phyloP scores from a whole-genome alignment of 2,888 invertebrate genomes.

The Netelia virgata region DNA sequence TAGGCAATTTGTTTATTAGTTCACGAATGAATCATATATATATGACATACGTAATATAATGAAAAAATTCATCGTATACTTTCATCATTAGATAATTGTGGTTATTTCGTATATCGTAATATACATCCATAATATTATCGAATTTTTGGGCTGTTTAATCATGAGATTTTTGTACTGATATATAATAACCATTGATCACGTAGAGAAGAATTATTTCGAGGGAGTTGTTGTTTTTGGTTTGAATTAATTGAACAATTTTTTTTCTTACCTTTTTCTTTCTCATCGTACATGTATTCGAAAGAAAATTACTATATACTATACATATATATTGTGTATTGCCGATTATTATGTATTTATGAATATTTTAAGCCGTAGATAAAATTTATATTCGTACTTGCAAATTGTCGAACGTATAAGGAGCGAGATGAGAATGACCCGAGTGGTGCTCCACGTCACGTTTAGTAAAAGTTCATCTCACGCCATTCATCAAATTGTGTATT shows the following conservation, averaged over 20 bases:
- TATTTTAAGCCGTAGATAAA: slow-evolving; percentile 59
- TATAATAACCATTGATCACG: slow-evolving; percentile 46
- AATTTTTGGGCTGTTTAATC: slow-evolving; percentile 62
- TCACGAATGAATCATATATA: slow-evolving; percentile 59
- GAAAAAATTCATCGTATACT: slow-evolving; percentile 59
- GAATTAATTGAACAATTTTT: slow-evolving; percentile 16
- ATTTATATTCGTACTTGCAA: slow-evolving; percentile 39
- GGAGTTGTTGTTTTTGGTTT: slow-evolving; percentile 42
- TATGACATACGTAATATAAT: slow-evolving; percentile 44
- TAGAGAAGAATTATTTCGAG: slow-evolving; percentile 59
- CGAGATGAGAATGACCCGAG: slow-evolving; percentile 35
- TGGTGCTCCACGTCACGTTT: slow-evolving; percentile 23
- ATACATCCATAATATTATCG: slow-evolving; percentile 44
- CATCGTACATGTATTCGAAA: slow-evolving; percentile 45
- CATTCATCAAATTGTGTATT: slow-evolving; percentile 17
- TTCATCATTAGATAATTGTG: slow-evolving; percentile 66
- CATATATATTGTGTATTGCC: slow-evolving; percentile 53
- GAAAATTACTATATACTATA: slow-evolving; percentile 44
- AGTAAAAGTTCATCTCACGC: slow-evolving; percentile 3
- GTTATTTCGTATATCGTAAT: slow-evolving; percentile 61
- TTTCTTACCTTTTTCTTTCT: slow-evolving; percentile 15
- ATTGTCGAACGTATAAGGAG: slow-evolving; percentile 18
- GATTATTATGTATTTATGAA: slow-evolving; percentile 54
- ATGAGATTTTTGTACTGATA: slow-evolving; percentile 40
- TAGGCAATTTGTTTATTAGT: slow-evolving; percentile 57